Percentiles rank a stretch among this genome's conserved stretches.
Conservation (phyloP, 1,140 invertebrate species). For the Tetragonula clypearis region DNA sequence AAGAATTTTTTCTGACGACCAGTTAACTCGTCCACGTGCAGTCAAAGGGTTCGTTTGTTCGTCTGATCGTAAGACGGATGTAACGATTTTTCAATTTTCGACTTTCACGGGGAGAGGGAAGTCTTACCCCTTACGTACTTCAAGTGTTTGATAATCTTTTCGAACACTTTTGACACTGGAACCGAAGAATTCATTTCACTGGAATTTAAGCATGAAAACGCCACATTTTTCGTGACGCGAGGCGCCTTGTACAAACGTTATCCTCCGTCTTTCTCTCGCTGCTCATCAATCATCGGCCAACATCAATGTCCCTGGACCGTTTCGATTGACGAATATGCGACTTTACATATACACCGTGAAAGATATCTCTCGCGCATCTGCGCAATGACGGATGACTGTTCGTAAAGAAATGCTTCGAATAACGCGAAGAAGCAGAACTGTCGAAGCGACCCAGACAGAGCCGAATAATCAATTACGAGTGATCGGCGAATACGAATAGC, state of each 20-base stretch:
- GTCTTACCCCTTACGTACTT: too few relatives aligned
- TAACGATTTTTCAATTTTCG: too few relatives aligned
- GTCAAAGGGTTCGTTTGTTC: too few relatives aligned
- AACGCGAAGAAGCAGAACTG: neutral
- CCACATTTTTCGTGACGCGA: neutral
- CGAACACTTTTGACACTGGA: neutral
- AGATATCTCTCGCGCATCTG: neutral
- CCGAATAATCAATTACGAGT: neutral
- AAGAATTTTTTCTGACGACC: too few relatives aligned
- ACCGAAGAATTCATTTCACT: neutral
- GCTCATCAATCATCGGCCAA: neutral
- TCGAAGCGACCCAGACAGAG: neutral
- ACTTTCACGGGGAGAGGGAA: neutral
- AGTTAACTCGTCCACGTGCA: too few relatives aligned
- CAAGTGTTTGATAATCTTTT: neutral
- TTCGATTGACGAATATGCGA: neutral
- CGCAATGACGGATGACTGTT: neutral
- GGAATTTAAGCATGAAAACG: neutral
- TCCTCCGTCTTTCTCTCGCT: neutral
- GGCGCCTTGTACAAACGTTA: neutral
- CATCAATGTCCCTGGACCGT: neutral
- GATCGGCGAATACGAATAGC: neutral
- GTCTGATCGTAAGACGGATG: neutral
- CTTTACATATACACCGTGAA: neutral
- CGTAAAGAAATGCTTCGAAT: neutral